A percentile compares a stretch with the other conserved stretches of the same genome.
Evolutionary conservation across 2,113 vertebrate genomes (phyloP).

Genomic region (Phyllostomus hastatus): DNA sequence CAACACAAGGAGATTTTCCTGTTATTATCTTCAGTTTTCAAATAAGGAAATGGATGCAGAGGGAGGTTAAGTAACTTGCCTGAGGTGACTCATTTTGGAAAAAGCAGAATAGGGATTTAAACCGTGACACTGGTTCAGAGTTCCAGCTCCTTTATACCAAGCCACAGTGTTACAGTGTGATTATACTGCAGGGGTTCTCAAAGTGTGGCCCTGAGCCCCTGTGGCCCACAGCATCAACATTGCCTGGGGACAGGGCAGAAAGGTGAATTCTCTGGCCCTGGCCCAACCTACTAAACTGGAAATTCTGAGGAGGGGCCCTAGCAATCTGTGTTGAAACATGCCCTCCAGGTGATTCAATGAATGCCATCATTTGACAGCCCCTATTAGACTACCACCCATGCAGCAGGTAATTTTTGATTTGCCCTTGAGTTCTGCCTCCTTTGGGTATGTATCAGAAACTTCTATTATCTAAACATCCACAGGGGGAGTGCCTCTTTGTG

Average conservation of each 20-base stretch:
- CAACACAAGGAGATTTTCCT: not conserved
- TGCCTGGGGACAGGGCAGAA: not conserved
- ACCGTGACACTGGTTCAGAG: not conserved
- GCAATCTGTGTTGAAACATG: not conserved
- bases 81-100: not conserved
- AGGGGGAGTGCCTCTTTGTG: not conserved
- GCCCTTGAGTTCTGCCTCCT: not conserved
- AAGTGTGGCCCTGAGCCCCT: too few species aligned
- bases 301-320: not conserved
- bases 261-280: not conserved
- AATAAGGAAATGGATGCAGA: not conserved
- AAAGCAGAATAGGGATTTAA: not conserved
- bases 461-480: not conserved
- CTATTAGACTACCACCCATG: not conserved
- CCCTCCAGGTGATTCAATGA: not conserved
- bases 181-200: not conserved
- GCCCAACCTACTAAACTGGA: not conserved
- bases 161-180: not conserved
- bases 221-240: not conserved
- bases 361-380: not conserved
- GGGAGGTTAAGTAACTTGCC: not conserved
- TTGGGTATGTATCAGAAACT: not conserved
- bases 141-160: not conserved
- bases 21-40: not conserved
- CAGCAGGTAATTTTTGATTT: not conserved